Evolutionary conservation across 2,797 vertebrate genomes (phyloP), one percentile per base, ranked within the genome.

Genomic region (Neomorphus geoffroyi): DNA sequence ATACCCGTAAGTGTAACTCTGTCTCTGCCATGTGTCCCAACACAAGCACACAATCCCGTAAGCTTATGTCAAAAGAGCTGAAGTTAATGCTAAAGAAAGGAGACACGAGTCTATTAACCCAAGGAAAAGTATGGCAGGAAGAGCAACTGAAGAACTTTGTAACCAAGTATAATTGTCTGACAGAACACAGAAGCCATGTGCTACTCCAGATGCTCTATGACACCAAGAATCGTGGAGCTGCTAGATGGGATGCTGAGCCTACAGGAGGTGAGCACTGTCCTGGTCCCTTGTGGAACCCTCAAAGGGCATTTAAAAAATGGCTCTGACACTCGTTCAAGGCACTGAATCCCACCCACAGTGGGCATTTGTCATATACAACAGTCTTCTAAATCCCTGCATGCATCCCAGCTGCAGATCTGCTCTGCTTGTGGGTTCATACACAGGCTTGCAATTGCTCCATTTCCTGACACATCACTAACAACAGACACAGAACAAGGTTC

Each of bases 401-500:
- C 3, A 1, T 30, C 54, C 73, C 50, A 46, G 70, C 73, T 84
- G 53, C 74, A 72, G 45, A 50, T 60, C 41, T n/a, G n/a, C 66
- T 62, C 56, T 69, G 65, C 48, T 80, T n/a, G 13, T 0, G 14
- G 53, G 39, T 7, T 60, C 48, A 22, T 2, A 41, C 19, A 4
- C 0, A 2, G 53, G 28, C 53, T 57, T 43, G 4, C 18, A 33
- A 72, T 21, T 13, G 56, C 53, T 35, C 30, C 6, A 16, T 17
- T 58, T 83, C 26, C 45, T 33, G 28, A 57, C 35, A 27, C 0
- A 0, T 39, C 73, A 64, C n/a, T 73, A 33, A 45, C 48, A 92
- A 46, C 0, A 1, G 43, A 16, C 46, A 65, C 1, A 22, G 43
- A 43, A 82, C 19, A 39, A 5, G 33, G 67, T 32, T 22, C 51